Base-by-base conservation (phyloP, 2,888 invertebrate species). In the Ctenicera cuprea region DNA sequence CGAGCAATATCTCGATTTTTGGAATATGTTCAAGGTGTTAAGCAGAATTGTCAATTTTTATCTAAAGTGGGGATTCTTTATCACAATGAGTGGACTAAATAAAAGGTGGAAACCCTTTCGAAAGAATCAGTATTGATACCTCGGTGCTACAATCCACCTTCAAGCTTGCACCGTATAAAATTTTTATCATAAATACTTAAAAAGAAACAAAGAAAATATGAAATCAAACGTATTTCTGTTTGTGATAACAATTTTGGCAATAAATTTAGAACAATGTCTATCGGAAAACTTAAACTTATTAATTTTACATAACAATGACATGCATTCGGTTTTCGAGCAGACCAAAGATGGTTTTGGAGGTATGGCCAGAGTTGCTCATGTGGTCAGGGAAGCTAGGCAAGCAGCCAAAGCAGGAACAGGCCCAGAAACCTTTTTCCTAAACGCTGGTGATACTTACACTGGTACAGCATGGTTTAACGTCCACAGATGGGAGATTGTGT, bases 361-460 rank as follows among this genome's bases (percentile, higher is more conserved):
- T 0, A 95, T 97, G 82, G 94, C 96, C 0, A 91, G 97, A 78
- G 91, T 94, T 0, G 92, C 93, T 7, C 88, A 88, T 50, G 83
- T 88, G 33, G 89, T 94, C 1, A 90, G 92, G 45, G 88, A 91
- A 81, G 92, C 91, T n/a, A 88, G 93, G 41, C 85, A 87, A 75
- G 89, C 89, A 16, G 89, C 89, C 0, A 83, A 84, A 2, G 77
- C 80, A 12, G 90, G 90, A 0, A 88, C 89, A 26, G 91, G 90
- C 37, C 91, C 89, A 0, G 91, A 92, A 0, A 93, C 94, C 0
- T 83, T 97, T 3, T 96, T 95, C 83, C 88, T 98, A 14, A 97
- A 97, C 83, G 97, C 96, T 0, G 97, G 97, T 0, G 97, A 98
- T 86, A 96, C 95, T 0, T 98, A 94, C 86, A 95, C 95, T 0